Evolutionary conservation across 2,888 invertebrate genomes (phyloP), one percentile per base, ranked within the genome.

Genomic region (Petrolisthes manimaculis): DNA sequence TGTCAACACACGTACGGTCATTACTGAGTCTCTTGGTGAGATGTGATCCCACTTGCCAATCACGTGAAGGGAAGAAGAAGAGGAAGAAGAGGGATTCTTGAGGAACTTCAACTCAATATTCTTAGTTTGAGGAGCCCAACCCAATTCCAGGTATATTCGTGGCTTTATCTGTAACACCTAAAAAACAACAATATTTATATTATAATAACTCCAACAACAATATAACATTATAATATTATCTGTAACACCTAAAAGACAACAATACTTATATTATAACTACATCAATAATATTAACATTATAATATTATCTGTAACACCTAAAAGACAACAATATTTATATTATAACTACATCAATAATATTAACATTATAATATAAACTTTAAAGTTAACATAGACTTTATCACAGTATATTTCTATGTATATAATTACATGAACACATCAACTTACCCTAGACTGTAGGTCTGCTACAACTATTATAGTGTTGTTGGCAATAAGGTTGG

Each of bases 131-230:
- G 74, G 53, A n/a, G 74, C 84, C 71, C 71, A 81, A 18, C 84
- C 53, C 3, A 61, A 61, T 4, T 61, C 69, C 54, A 88, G 24
- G 5, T 53, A 74, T 37, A 88, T 3, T 74, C 24, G 56, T 12
- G 88, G 88, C 8, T 80, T 80, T 21, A 80, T 53, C 74, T 74
- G 84, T 53, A 88, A 74, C 18, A 80, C 54, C 88, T 88, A 84
- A 18, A 84, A 84, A 21, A 87, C 21, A 61, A 69, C 18, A 51
- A 37, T 37, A 37, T 1, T 37, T 37, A 37, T 37, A 37, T 37
- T 37, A 37, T 37, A 37, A 37, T 2, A 37, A 37, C 37, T 37
- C 1, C 37, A 37, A 0, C 37, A 37, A 37, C 2, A 37, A 37
- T 37, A 37, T 37, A 37, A 37, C 37, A 37, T 37, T 37, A 37